Conservation (phyloP, 2,797 vertebrate species). For the Sardinella longiceps region DNA sequence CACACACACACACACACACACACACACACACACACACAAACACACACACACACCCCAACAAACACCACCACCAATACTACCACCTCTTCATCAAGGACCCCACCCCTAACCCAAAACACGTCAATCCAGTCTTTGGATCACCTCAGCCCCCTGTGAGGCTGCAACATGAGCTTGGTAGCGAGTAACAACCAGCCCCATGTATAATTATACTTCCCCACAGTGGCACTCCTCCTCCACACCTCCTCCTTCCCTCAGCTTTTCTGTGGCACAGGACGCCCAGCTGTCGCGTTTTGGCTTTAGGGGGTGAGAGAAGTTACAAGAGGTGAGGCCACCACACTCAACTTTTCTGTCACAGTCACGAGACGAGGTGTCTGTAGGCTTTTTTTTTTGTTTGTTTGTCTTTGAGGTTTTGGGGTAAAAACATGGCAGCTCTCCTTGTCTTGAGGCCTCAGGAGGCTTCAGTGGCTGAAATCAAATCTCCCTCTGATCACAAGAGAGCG, state of each 20-base stretch:
- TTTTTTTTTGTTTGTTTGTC: no score
- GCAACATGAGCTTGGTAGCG: conserved; percentile 44
- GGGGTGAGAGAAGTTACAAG: neutral
- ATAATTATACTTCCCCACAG: conserved; percentile 38
- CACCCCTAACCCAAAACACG: neutral
- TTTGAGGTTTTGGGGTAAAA: conserved; percentile 33
- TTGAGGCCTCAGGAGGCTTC: conserved; percentile 3
- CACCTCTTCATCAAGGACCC: neutral
- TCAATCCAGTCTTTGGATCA: conserved; percentile 50
- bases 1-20: no score
- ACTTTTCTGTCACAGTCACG: conserved; percentile 37
- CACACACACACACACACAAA: no score
- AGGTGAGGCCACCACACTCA: neutral
- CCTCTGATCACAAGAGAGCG: conserved; percentile 22
- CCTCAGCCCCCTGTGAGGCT: conserved; percentile 39
- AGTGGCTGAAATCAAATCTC: conserved; percentile 29
- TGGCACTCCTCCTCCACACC: conserved; percentile 4
- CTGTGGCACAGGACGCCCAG: conserved; percentile 8
- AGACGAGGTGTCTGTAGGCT: conserved; percentile 25
- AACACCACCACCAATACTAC: neutral
- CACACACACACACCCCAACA: no score
- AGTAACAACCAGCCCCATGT: conserved; percentile 32
- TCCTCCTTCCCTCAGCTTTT: conserved; percentile 38
- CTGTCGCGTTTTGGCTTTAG: conserved; percentile 22
- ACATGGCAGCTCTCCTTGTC: conserved; percentile 12